Conservation (phyloP, 2,797 vertebrate genomes). For the Hydrocynus forskahlii region DNA sequence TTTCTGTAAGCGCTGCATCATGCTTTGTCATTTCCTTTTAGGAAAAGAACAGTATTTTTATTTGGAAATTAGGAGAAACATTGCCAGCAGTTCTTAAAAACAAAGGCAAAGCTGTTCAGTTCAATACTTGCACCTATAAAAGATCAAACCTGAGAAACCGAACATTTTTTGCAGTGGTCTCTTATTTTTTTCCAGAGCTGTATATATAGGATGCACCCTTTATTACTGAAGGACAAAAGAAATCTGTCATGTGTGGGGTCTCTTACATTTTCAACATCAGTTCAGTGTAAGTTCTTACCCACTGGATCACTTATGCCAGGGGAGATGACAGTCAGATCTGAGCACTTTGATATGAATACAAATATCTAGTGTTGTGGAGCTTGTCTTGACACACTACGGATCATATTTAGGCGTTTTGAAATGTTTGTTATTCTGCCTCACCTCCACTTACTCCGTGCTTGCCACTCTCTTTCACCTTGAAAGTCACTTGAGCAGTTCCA, state of each 20-base stretch:
- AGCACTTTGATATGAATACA: constrained; percentile 14
- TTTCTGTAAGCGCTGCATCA: too few species aligned
- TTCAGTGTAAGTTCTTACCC: not conserved
- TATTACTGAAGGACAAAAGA: too few species aligned
- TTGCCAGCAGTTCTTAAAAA: too few species aligned
- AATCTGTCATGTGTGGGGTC: not conserved
- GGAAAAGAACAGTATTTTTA: too few species aligned
- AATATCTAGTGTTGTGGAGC: not conserved
- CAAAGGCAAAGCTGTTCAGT: too few species aligned
- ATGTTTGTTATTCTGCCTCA: not conserved
- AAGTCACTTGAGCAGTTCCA: not conserved
- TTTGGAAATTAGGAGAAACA: too few species aligned
- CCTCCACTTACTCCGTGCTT: not conserved
- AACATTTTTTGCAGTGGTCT: too few species aligned
- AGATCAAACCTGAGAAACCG: too few species aligned
- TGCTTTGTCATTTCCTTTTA: too few species aligned
- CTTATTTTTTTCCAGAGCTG: too few species aligned
- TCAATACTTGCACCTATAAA: too few species aligned
- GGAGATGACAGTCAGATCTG: not conserved
- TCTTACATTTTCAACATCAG: not conserved
- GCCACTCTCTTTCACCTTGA: not conserved
- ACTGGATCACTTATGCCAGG: not conserved
- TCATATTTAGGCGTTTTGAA: not conserved
- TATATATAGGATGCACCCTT: too few species aligned
- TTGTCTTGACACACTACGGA: not conserved